A percentile compares a stretch with the other conserved stretches of the same genome.
These are phyloP conservation scores for Cossypha heuglini DNA, from an alignment of 2,797 vertebrate genomes.

Conservation along the genomic window DNA sequence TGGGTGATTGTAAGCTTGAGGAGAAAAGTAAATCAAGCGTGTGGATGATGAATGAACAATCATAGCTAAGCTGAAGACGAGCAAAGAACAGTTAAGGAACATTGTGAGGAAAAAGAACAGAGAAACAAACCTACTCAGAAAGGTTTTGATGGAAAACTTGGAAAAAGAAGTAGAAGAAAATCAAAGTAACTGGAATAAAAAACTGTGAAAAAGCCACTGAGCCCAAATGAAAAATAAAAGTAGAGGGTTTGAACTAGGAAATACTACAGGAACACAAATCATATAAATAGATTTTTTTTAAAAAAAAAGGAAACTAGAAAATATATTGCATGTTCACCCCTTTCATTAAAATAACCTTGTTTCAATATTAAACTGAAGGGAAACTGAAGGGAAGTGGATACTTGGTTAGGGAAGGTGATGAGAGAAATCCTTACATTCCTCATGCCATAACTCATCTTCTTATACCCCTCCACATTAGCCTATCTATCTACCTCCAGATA, in stretches of 20 bases:
- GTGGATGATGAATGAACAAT: conserved; percentile 1
- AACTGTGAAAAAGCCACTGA: background rate
- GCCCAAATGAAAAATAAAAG: background rate
- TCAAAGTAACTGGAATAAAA: background rate
- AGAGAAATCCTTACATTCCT: background rate
- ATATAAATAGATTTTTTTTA: background rate
- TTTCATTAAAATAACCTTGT: background rate
- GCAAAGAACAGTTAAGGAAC: background rate
- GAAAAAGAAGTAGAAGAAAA: background rate
- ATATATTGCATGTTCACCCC: background rate
- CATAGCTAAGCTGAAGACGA: background rate
- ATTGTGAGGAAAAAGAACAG: background rate
- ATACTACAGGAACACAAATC: background rate
- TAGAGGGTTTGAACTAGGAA: background rate
- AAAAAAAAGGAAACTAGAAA: background rate
- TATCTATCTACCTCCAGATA: background rate
- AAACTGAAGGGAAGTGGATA: background rate
- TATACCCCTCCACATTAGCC: background rate
- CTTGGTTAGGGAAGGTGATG: background rate
- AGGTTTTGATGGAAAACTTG: background rate
- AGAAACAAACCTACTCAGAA: background rate
- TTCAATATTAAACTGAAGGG: background rate
- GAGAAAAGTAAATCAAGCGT: background rate
- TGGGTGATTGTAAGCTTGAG: background rate
- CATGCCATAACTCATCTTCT: background rate